Evolutionary conservation across 2,797 vertebrate species (phyloP).

Genomic region (Schizopygopsis malacanthus): DNA sequence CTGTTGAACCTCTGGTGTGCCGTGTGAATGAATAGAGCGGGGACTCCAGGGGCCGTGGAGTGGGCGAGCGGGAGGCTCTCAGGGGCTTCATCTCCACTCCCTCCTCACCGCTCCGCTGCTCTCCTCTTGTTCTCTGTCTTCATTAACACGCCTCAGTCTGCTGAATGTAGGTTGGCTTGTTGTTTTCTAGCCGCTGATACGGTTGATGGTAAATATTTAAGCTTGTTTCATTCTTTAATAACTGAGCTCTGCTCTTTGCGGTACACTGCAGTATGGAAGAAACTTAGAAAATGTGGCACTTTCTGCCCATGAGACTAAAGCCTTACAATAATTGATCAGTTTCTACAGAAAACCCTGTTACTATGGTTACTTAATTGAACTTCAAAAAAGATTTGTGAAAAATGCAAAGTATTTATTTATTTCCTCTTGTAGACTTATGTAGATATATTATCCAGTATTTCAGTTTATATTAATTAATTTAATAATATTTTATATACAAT

Average conservation of each 20-base stretch:
- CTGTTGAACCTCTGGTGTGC: not conserved
- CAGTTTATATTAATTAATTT: too few relatives aligned
- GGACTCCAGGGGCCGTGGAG: constrained; percentile 7
- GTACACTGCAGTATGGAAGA: not conserved
- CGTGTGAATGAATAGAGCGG: constrained; percentile 13
- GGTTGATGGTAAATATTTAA: not conserved
- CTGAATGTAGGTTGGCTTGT: not conserved
- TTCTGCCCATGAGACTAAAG: not conserved
- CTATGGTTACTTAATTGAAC: not conserved
- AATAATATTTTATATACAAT: too few relatives aligned
- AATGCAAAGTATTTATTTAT: too few relatives aligned
- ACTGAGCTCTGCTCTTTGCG: not conserved
- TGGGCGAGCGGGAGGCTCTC: not conserved
- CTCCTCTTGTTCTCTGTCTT: constrained; percentile 24
- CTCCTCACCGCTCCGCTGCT: not conserved
- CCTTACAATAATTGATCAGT: not conserved
- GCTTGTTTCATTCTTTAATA: not conserved
- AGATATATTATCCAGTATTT: too few relatives aligned
- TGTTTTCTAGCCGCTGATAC: not conserved
- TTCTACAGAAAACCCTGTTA: not conserved
- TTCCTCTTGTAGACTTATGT: too few relatives aligned
- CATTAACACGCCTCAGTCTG: constrained; percentile 16
- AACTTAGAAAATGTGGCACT: not conserved
- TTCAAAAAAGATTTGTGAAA: not conserved
- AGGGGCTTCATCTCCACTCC: constrained; percentile 14